Evolutionary conservation across 2,113 vertebrate genomes (phyloP).

Genomic region (Megaptera novaeangliae): DNA sequence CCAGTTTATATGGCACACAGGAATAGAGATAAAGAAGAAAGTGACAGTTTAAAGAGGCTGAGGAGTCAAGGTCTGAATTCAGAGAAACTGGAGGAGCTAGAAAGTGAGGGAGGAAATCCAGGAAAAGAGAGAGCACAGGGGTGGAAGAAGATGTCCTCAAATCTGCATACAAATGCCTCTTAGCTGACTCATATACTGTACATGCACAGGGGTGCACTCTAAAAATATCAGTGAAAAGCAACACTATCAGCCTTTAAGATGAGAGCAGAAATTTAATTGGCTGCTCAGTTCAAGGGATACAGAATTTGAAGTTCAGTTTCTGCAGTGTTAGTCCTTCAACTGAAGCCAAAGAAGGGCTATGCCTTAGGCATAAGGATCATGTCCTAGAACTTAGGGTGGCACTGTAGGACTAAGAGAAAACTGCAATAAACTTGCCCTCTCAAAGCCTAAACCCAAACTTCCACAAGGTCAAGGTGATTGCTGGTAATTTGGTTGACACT

Average conservation of each 20-base stretch:
- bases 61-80: background rate
- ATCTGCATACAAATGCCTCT: background rate
- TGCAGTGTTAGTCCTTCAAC: background rate
- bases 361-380: background rate
- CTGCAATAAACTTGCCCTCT: background rate
- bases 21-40: background rate
- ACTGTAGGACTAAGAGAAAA: background rate
- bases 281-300: background rate
- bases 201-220: accelerated
- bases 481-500: too few species aligned
- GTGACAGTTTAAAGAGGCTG: background rate
- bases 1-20: too few species aligned
- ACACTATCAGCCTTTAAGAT: background rate
- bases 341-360: background rate
- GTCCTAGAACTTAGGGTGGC: too few species aligned
- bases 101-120: background rate
- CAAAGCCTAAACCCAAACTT: background rate
- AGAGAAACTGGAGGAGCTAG: background rate
- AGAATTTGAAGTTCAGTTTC: background rate
- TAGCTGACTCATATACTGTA: background rate
- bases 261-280: background rate
- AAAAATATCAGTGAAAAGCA: background rate
- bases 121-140: background rate
- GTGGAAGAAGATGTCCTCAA: background rate
- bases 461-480: background rate